Evolutionary conservation across 2,113 vertebrate genomes (phyloP), one percentile per base, ranked within the genome.

Genomic region (Charadrius vociferus): DNA sequence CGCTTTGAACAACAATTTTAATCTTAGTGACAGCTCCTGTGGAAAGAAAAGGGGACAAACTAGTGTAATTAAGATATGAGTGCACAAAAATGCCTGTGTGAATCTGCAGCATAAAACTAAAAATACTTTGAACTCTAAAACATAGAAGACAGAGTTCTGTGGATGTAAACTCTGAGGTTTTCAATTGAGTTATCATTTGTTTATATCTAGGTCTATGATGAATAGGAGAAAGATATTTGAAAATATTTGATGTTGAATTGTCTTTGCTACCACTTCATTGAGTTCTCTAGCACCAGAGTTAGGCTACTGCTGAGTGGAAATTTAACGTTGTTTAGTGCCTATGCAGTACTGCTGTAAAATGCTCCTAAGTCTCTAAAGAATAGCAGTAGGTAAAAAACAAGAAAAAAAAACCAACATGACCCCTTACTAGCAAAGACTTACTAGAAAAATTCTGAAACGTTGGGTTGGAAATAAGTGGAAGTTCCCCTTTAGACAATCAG

Each of bases 1-100:
- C 90, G 52, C 95, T 97, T 97, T 97, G 87, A 98, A 97, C 53
- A 95, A 84, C 74, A 77, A 85, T 97, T 97, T 97, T 96, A 90
- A 94, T 95, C 73, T 68, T 82, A 79, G 77, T 59, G 72, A 90
- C 63, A 90, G 82, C 86, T 97, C 49, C 49, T 93, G 0, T 12
- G 66, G 66, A 91, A 90, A 50, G 91, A 83, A 95, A 81, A 71
- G 4, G 45, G 30, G 27, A 68, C 23, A 66, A 82, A 41, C 30
- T 27, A 29, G n/a, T 72, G 88, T 97, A 96, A 97, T 95, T 94
- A 97, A 97, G 34, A 95, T 30, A 45, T 43, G 94, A 95, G 63
- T 41, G 24, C 10, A 80, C 58, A 67, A 79, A 90, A 95, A 58
- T 36, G 6, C 41, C 52, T 68, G 4, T 36, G 36, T 92, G 61